Base-by-base conservation (phyloP, 2,113 vertebrate species). In the Muscicapa adusta region DNA sequence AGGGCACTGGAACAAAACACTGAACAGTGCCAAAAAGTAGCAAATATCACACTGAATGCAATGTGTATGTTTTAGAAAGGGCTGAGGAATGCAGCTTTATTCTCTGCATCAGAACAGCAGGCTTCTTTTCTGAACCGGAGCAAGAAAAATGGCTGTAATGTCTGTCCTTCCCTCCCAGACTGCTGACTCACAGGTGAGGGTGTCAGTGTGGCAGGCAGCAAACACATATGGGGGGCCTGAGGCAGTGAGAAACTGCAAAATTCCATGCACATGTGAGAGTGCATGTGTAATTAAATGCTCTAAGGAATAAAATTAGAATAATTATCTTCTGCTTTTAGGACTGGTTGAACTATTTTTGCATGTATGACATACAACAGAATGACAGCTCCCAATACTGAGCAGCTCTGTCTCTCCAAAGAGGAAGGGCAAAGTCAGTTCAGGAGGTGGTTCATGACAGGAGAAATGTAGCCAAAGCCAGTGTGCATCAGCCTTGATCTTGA, bases 261-360 rank as follows among this genome's bases (percentile, higher is more conserved):
- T 26, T 88, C 60, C 0, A 0, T 6, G 53, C 0, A 0, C 22
- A 33, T 5, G 24, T 67, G 43, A 48, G 3, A 0, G 0, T 70
- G 56, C 66, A 28, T 36, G 33, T 48, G 25, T 57, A 60, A 85
- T 15, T 13, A 57, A 62, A 40, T 2, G 1, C 23, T 71, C 25
- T 8, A 23, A 36, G 65, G 22, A 56, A 73, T 9, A 78, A 48
- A 94, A 42, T 4, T 10, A 57, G 60, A 81, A 51, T 40, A 6
- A 38, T 65, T 89, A 50, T 53, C 53, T 54, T 17, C 43, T 75
- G 45, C 45, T 79, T 68, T 63, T 84, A 65, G 33, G 34, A 60
- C 45, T 75, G 57, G 22, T 85, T 72, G 28, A 63, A 62, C n/a
- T 53, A 5, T 3, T 29, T 51, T 50, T 36, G 4, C 6, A 2